Base-by-base conservation (phyloP, 2,113 vertebrate species). In the Centropristis striata region DNA sequence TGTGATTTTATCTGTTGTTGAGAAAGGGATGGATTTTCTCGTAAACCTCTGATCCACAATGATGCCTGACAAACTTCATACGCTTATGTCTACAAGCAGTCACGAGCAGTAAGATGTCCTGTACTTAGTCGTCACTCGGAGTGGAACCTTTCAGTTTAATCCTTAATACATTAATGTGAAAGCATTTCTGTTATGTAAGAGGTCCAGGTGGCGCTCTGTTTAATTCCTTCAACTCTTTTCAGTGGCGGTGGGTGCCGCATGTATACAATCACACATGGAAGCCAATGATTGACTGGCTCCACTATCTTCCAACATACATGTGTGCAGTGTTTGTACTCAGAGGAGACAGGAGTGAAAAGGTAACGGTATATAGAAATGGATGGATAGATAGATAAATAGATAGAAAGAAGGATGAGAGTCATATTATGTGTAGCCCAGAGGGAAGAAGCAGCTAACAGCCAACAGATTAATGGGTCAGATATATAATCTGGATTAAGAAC, bases 401-500 rank as follows among this genome's bases (percentile, higher is more conserved):
- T 15, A 39, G 15, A 60, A 13, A 74, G n/a, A 60, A 32, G 32
- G 32, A 32, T 32, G 32, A 32, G 32, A 32, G 32, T 32, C 32
- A 6, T 32, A 32, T 4, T 57, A 64, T 39, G 25, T 73, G 49
- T 54, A 54, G 2, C 5, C 5, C 18, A 20, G 46, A 61, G 28
- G 32, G 4, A 77, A 67, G 66, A 80, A 18, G 46, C 66, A 77
- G 42, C 47, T 54, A 60, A 74, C 76, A 75, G n/a, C 37, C 42
- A 55, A 28, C 75, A 85, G 81, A 85, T 91, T 85, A 79, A 63
- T 57, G 75, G 80, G 69, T 80, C 42, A 44, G 10, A 69, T 75
- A 51, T 61, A 67, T 83, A 82, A 88, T 86, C 64, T 84, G 82
- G 84, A 88, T 89, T 86, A 83, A 72, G 27, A 71, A 37, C 58